phyloP scores from a whole-genome alignment of 2,113 vertebrate genomes.

The Etheostoma cragini region DNA sequence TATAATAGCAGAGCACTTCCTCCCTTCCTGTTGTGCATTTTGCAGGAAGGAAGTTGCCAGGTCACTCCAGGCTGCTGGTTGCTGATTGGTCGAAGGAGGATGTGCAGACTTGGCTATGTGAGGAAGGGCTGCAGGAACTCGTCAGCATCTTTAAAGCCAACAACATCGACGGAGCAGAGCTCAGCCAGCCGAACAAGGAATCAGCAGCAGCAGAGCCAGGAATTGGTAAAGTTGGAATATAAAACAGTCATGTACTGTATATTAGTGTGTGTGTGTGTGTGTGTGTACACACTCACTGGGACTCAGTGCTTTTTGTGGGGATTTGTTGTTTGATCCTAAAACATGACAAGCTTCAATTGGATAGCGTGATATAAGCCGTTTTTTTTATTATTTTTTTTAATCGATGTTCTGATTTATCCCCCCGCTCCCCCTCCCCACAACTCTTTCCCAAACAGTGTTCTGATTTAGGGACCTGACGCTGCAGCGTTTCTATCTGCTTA shows the following conservation, averaged over 20 bases:
- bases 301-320: conserved; percentile 29
- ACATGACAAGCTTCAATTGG: conserved; percentile 48
- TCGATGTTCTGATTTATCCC: conserved; percentile 50
- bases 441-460: conserved; percentile 41
- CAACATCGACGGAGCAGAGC: conserved; percentile 89
- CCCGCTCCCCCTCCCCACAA: not conserved
- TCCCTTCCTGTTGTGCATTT: conserved; percentile 70
- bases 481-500: conserved; percentile 47
- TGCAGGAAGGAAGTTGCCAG: conserved; percentile 72
- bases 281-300: not conserved
- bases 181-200: conserved; percentile 88
- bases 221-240: conserved; percentile 85
- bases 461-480: conserved; percentile 36
- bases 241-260: conserved; percentile 3
- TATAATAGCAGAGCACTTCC: conserved; percentile 51
- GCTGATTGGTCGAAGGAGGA: conserved; percentile 92
- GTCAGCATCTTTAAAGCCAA: conserved; percentile 85
- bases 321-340: conserved; percentile 52
- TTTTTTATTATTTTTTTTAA: conserved; percentile 22
- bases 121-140: conserved; percentile 84
- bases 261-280: not conserved
- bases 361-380: conserved; percentile 54
- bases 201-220: conserved; percentile 87
- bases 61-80: conserved; percentile 72
- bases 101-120: conserved; percentile 86